Base-by-base conservation (phyloP, 1,140 invertebrate genomes). In the Drosophila chauvacae region DNA sequence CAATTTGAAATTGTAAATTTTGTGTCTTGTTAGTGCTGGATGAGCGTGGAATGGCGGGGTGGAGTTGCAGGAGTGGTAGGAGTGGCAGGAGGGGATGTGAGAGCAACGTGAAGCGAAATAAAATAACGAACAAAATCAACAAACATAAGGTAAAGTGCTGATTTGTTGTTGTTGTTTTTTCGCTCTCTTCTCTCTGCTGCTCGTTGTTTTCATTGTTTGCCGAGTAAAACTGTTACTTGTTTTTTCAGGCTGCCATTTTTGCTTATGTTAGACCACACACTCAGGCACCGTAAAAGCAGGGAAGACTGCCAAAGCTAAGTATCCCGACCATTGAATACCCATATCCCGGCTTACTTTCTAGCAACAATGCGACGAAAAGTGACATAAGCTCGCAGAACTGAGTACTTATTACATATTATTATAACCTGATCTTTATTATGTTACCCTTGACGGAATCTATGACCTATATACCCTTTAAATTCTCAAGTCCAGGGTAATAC, bases 1-100 rank as follows among this genome's bases (percentile, higher is more conserved):
- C 77, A 88, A 73, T 78, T 76, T 88, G 73, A 88, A 87, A 86
- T 86, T 86, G 82, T 86, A 86, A 86, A 86, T 81, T 86, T 80
- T 70, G 57, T 69, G 63, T 77, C 72, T 84, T 83, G 61, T 74
- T 76, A 57, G 57, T 82, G 65, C 66, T 71, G 47, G 20, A 58
- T 50, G 48, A 50, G 50, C 11, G 13, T n/a, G 33, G 18, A 30
- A 7, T 64, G 18, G n/a, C 13, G n/a, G 39, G 35, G 2, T 14
- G 18, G 7, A 4, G 28, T 16, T 13, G 14, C n/a, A 26, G 47
- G 50, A 7, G 11, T 26, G 14, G 13, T 5, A 11, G 50, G 28
- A 11, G 14, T 28, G 28, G 10, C 0, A 14, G 6, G 13, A 9
- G 18, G 26, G 30, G 10, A 11, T 11, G 11, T 53, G 56, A 26